Conservation (phyloP, 2,113 vertebrate species). For the Neolamprologus tretocephalus region DNA sequence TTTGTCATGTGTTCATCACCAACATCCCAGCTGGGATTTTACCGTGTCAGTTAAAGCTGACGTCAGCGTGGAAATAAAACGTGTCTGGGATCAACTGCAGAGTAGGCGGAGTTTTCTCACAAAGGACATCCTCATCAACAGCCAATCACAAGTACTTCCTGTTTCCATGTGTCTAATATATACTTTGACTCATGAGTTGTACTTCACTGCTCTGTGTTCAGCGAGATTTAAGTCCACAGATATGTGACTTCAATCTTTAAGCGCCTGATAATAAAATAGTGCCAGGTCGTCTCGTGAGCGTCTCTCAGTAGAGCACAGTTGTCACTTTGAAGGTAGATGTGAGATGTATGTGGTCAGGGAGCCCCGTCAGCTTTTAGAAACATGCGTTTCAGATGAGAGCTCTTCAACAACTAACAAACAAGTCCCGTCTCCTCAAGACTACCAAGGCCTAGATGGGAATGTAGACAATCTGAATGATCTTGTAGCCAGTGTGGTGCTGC, state of each 20-base stretch:
- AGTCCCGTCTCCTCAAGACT: neutral
- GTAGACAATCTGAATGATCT: neutral
- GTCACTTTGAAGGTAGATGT: neutral
- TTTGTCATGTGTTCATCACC: neutral
- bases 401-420: neutral
- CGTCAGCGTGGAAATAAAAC: neutral
- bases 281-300: rapidly evolving
- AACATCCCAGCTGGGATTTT: neutral
- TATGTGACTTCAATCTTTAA: neutral
- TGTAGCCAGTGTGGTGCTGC: neutral
- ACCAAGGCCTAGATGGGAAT: neutral
- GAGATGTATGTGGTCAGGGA: rapidly evolving
- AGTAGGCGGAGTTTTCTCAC: neutral
- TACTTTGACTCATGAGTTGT: neutral
- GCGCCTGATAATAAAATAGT: neutral
- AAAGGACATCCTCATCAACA: neutral
- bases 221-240: neutral
- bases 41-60: neutral
- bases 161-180: neutral
- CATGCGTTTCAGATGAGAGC: neutral
- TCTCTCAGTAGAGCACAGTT: neutral
- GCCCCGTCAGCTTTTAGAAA: neutral
- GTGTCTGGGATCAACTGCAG: neutral
- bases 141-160: neutral
- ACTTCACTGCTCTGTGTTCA: neutral